Percentiles rank a stretch among this genome's conserved stretches.
Conservation (phyloP, 2,797 vertebrate species). For the Phoeniculus purpureus region DNA sequence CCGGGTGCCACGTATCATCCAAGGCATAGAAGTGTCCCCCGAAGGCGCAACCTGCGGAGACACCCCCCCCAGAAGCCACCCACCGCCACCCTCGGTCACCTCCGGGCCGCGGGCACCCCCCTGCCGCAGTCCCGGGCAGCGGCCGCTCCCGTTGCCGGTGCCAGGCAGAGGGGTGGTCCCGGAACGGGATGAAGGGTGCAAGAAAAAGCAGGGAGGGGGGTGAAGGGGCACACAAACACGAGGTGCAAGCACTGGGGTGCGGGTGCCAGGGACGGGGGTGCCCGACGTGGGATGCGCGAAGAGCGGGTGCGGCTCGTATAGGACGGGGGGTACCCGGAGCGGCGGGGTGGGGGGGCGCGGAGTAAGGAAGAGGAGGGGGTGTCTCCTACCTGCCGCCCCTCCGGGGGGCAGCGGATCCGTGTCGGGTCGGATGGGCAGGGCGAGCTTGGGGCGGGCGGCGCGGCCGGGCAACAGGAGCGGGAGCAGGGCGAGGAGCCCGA, state of each 20-base stretch:
- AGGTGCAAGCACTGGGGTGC: neutral
- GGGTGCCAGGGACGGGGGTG: neutral
- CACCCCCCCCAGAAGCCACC: neutral
- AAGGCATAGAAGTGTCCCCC: slow-evolving; percentile 89
- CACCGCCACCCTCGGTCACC: neutral
- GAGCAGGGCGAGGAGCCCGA: neutral
- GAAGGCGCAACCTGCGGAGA: slow-evolving; percentile 88
- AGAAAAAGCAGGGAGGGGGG: neutral
- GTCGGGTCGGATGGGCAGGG: slow-evolving; percentile 93
- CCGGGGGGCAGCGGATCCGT: slow-evolving; percentile 86
- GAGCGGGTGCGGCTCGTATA: neutral
- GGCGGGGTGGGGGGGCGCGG: neutral
- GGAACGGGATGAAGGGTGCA: neutral
- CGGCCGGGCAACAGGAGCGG: slow-evolving; percentile 64
- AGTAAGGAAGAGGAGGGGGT: neutral
- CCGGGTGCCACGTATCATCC: slow-evolving; percentile 95
- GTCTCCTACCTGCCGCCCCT: slow-evolving; percentile 85
- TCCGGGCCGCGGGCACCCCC: neutral
- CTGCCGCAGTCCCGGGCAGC: neutral
- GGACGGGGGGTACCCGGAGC: neutral
- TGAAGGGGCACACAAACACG: neutral
- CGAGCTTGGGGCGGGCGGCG: slow-evolving; percentile 78
- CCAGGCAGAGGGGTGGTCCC: neutral
- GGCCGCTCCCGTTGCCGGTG: neutral
- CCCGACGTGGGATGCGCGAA: neutral